Conservation (phyloP, 1,140 invertebrate species). For the Conus betulinus region DNA sequence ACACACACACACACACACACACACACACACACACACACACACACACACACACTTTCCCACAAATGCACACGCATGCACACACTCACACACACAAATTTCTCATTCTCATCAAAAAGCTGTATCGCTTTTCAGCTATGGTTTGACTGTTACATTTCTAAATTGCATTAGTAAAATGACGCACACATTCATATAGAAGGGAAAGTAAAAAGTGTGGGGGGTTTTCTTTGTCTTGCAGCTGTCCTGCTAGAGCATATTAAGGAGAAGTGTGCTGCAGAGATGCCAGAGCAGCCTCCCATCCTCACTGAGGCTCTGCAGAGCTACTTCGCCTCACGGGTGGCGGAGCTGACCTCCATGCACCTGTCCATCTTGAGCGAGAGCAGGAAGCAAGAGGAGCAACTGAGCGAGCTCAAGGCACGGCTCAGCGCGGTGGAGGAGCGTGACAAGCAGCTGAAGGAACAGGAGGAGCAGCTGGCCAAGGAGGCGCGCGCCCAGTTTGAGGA, state of each 20-base stretch:
- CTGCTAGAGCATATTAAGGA: conserved; percentile 5
- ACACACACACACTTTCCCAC: too few relatives aligned
- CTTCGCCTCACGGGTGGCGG: background rate
- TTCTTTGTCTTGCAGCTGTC: background rate
- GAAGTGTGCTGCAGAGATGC: background rate
- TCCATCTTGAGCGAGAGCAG: background rate
- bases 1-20: too few relatives aligned
- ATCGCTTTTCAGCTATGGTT: too few relatives aligned
- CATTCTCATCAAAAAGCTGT: too few relatives aligned
- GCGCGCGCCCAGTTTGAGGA: conserved; percentile 43
- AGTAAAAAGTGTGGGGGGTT: background rate
- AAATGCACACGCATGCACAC: too few relatives aligned
- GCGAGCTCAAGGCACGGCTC: conserved; percentile 38
- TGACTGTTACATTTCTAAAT: too few relatives aligned
- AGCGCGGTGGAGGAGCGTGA: background rate
- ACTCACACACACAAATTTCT: too few relatives aligned
- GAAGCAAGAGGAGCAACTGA: conserved; percentile 32
- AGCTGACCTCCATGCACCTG: background rate
- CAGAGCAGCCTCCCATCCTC: background rate
- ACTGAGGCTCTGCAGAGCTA: background rate
- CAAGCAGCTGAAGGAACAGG: conserved; percentile 35
- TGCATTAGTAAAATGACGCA: too few relatives aligned
- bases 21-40: too few relatives aligned
- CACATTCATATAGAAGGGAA: too few relatives aligned
- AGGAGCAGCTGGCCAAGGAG: conserved; percentile 48